Base-by-base conservation (phyloP, 2,797 vertebrate genomes). In the Lutjanus campechanus region DNA sequence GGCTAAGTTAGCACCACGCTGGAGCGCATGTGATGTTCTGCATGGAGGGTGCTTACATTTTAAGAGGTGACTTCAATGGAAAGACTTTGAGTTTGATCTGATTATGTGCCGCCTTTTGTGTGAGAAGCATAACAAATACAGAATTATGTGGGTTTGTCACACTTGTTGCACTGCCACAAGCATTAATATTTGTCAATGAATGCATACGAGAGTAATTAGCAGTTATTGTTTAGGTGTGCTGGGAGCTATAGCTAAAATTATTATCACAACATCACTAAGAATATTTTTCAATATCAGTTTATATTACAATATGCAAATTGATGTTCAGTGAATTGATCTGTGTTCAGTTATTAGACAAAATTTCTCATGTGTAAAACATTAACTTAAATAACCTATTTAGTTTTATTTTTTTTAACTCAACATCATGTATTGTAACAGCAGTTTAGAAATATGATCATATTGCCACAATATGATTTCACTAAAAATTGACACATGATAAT, bases 11-110 rank as follows among this genome's bases (percentile, higher is more conserved):
- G 63, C 41, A n/a, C 41, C 55, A 11, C 3, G 15, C 61, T 25
- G 41, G 59, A 69, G 56, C 29, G 50, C 56, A 76, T 61, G 71
- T 75, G 78, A 77, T 67, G 11, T n/a, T 73, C 56, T 71, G 46
- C 20, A 29, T 5, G 5, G 62, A 46, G 68, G 56, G 73, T 60
- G 46, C 55, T 71, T 76, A 0, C 51, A 3, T 74, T 77, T 72
- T 46, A 43, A 69, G 64, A 69, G 51, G 54, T 11, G 15, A 54
- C 58, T 74, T 51, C 15, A 53, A 8, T 46, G 13, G 63, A 77
- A 49, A 60, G 59, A 47, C 47, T 61, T 36, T 10, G 15, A 54
- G 75, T 49, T 76, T 36, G 19, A 80, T 77, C 60, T 71, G 19
- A 76, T 62, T 69, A 40, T 36, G 17, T 22, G 46, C 29, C 22